Evolutionary conservation across 2,888 invertebrate genomes (phyloP), one percentile per base, ranked within the genome.

Genomic region (Sipha maydis): DNA sequence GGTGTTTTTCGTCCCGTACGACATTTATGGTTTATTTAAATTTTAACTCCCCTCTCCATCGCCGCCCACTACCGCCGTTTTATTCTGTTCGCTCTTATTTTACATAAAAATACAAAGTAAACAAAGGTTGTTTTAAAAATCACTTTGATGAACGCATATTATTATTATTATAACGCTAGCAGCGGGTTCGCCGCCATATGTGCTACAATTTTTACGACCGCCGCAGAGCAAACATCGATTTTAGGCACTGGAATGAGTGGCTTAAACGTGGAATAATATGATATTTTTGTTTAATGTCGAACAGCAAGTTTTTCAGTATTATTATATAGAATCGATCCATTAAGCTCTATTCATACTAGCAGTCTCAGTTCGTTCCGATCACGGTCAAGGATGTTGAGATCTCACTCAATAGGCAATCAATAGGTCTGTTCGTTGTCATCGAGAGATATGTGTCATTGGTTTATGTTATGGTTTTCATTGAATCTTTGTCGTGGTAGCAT

Each of bases 21-120:
- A 78, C 78, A 79, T 86, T 86, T 86, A 78, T 79, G 69, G 85
- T 79, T 86, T 86, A 86, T 86, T 86, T 86, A 86, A 86, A 86
- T 86, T 79, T 86, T 56, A 31, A 71, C 31, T 19, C 83, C 38
- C 56, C 41, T 17, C 75, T 38, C 9, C 1, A n/a, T 19, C 21
- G 34, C 73, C 28, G 34, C 31, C 31, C 28, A 69, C 25, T 8
- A 1, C 3, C 14, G 61, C 11, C 28, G 28, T 71, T 83, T 83
- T 83, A 56, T 56, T 83, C n/a, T 80, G 14, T 54, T 4, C 83
- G 8, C 56, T 56, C 75, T 38, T 56, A 75, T 38, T 83, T 75
- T 83, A 83, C 75, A 75, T 83, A 83, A 83, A 34, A 83, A 83
- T 34, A 83, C 56, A 48, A 83, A 75, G 56, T 75, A 75, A 56